Evolutionary conservation across 1,140 invertebrate genomes (phyloP).

Genomic region (Lamellibrachia luymesi): DNA sequence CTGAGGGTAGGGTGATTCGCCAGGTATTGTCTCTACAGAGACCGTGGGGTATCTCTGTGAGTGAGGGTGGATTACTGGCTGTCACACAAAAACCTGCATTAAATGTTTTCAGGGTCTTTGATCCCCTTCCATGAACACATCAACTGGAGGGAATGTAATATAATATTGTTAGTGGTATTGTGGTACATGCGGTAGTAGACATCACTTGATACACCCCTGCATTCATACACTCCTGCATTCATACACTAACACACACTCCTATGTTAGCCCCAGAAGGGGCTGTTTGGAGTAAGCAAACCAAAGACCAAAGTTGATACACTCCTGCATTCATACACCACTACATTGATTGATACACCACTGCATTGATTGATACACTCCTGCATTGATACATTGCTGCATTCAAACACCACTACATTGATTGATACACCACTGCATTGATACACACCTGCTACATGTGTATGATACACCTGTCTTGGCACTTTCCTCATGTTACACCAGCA

Average conservation of each 20-base stretch:
- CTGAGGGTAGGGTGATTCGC: conserved; percentile 21
- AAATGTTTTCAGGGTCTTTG: conserved; percentile 23
- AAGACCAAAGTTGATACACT: not conserved
- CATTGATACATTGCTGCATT: not conserved
- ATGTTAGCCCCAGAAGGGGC: not conserved
- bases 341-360: no score
- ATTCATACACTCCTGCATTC: not conserved
- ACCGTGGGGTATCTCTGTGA: conserved; percentile 25
- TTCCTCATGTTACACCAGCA: not conserved
- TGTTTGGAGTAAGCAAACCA: no score
- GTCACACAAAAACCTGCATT: conserved; percentile 25
- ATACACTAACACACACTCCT: not conserved
- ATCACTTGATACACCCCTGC: not conserved
- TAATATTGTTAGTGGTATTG: not conserved
- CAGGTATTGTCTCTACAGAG: conserved; percentile 18
- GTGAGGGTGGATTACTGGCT: conserved; percentile 21
- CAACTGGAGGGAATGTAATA: not conserved
- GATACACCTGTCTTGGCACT: not conserved
- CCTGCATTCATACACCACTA: no score
- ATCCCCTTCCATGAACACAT: conserved; percentile 18
- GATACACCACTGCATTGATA: not conserved
- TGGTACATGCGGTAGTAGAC: not conserved
- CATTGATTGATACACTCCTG: not conserved
- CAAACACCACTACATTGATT: no score
- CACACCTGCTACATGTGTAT: no score